Conservation (phyloP, 2,888 invertebrate species). For the Ecliptopera silaceata region DNA sequence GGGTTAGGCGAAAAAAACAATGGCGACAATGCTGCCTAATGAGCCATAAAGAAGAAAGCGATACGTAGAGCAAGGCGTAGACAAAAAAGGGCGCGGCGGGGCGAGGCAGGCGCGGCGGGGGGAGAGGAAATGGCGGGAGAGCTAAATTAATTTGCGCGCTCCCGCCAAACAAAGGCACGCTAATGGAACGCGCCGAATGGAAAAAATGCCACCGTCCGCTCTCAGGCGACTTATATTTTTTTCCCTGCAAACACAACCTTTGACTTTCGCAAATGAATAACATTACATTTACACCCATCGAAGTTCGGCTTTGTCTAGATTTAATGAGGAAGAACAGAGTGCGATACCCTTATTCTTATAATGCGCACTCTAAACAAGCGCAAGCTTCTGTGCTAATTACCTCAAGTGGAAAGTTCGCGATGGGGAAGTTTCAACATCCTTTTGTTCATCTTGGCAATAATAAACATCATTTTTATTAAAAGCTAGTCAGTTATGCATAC, state of each 20-base stretch:
- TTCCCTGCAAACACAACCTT: conserved; percentile 78
- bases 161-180: conserved; percentile 84
- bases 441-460: conserved; percentile 31
- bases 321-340: conserved; percentile 72
- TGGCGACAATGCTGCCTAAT: conserved; percentile 81
- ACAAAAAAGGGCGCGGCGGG: conserved; percentile 79
- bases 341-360: conserved; percentile 62
- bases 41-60: conserved; percentile 84
- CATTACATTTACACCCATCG: conserved; percentile 71
- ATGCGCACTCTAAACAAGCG: conserved; percentile 66
- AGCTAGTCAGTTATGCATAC: background rate
- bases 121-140: conserved; percentile 81
- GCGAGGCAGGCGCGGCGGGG: conserved; percentile 59
- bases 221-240: conserved; percentile 72
- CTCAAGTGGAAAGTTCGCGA: conserved; percentile 57
- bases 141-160: conserved; percentile 84
- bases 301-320: conserved; percentile 73
- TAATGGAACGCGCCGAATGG: conserved; percentile 84
- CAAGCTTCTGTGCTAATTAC: conserved; percentile 62
- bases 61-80: conserved; percentile 83
- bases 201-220: conserved; percentile 84
- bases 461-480: background rate
- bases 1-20: conserved; percentile 78
- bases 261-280: conserved; percentile 82
- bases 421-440: conserved; percentile 43